Percentiles rank a stretch among this genome's conserved stretches.
phyloP scores from a whole-genome alignment of 2,113 vertebrate genomes.

The Formicarius rufipectus region DNA sequence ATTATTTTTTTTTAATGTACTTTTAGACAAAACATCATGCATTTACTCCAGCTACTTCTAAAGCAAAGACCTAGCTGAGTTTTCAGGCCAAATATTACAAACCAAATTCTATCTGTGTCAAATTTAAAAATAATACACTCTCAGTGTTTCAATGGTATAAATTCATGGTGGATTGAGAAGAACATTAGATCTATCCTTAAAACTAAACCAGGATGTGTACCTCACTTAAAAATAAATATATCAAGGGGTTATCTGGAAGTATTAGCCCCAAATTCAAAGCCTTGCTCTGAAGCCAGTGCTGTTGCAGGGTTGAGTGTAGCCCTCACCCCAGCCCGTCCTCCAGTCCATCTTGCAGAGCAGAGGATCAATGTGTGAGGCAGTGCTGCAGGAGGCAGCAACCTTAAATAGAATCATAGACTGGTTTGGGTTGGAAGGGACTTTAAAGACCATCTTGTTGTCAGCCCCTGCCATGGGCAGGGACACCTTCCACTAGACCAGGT shows the following conservation, averaged over 20 bases:
- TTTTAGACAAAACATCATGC: background rate
- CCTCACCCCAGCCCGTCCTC: background rate
- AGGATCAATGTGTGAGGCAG: background rate
- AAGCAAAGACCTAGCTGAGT: background rate
- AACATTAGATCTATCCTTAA: background rate
- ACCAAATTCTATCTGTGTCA: background rate
- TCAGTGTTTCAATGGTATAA: background rate
- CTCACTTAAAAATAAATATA: background rate
- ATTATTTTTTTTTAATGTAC: background rate
- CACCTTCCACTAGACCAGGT: background rate
- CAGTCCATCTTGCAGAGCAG: background rate
- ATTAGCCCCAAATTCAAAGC: background rate
- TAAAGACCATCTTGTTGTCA: background rate
- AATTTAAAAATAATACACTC: background rate
- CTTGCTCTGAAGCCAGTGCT: background rate
- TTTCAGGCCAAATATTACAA: background rate
- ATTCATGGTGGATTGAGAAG: background rate
- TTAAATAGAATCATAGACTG: background rate
- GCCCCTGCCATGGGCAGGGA: rapidly evolving
- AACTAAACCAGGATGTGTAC: background rate
- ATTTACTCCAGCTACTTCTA: background rate
- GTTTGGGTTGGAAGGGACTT: background rate
- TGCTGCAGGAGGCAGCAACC: background rate
- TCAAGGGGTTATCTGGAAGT: background rate
- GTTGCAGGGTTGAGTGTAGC: background rate